phyloP scores from a whole-genome alignment of 2,888 invertebrate genomes.

The Erannis defoliaria region DNA sequence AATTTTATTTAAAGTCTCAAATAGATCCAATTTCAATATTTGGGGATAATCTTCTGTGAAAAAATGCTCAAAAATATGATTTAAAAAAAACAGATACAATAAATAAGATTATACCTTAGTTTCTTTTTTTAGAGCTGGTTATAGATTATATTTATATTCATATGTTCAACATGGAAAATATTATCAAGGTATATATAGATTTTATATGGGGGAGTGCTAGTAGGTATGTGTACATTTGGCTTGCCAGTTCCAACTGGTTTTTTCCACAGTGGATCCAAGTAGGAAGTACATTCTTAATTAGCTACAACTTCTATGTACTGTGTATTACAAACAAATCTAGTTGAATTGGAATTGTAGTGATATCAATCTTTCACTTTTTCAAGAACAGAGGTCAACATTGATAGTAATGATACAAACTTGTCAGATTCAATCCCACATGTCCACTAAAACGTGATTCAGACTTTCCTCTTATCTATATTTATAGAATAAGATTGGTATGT shows the following conservation, averaged over 20 bases:
- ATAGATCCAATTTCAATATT: too few relatives aligned
- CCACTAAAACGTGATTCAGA: slow-evolving; percentile 15
- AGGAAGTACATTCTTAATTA: slow-evolving; percentile 85
- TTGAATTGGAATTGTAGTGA: neutral
- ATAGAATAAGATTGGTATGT: slow-evolving; percentile 16
- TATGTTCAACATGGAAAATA: too few relatives aligned
- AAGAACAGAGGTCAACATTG: slow-evolving; percentile 41
- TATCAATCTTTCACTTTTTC: slow-evolving; percentile 22
- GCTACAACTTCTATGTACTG: neutral
- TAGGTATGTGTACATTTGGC: too few relatives aligned
- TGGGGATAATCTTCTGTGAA: too few relatives aligned
- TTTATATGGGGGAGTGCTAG: too few relatives aligned
- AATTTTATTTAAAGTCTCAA: too few relatives aligned
- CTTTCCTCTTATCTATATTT: slow-evolving; percentile 21
- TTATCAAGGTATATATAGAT: too few relatives aligned
- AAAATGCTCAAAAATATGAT: too few relatives aligned
- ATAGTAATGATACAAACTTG: slow-evolving; percentile 19
- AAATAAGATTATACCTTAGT: too few relatives aligned
- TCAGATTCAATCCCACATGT: slow-evolving; percentile 31
- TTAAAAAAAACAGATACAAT: too few relatives aligned
- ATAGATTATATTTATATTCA: too few relatives aligned
- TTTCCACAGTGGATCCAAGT: slow-evolving; percentile 98
- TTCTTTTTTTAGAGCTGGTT: too few relatives aligned
- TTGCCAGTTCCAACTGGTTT: slow-evolving; percentile 98
- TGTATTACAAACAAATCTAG: neutral